Percentiles rank a stretch among this genome's conserved stretches.
Conservation (phyloP, 2,888 invertebrate genomes). For the Oxyteleia sp. region DNA sequence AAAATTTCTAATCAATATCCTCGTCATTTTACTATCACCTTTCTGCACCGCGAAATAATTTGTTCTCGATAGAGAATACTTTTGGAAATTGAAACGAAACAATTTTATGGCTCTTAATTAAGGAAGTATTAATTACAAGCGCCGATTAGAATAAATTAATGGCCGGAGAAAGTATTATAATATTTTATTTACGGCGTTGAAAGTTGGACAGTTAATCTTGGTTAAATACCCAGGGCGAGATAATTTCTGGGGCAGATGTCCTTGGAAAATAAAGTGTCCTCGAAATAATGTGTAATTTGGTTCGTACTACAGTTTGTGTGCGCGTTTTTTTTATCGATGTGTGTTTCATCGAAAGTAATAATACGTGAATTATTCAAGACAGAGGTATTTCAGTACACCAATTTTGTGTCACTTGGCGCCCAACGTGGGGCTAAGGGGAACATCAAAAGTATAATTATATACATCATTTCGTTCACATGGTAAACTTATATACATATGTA, state of each 20-base stretch:
- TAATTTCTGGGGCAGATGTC: slow-evolving; percentile 5
- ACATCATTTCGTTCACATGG: slow-evolving; percentile 43
- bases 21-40: too few relatives aligned
- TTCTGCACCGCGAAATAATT: too few relatives aligned
- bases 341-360: slow-evolving; percentile 18
- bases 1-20: too few relatives aligned
- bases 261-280: slow-evolving; percentile 1
- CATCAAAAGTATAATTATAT: slow-evolving; percentile 40
- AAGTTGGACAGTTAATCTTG: slow-evolving; percentile 29
- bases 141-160: slow-evolving; percentile 23
- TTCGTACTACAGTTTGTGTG: not conserved
- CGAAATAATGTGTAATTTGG: slow-evolving; percentile 1
- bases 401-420: slow-evolving; percentile 31
- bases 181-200: slow-evolving; percentile 29
- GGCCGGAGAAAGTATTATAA: slow-evolving; percentile 27
- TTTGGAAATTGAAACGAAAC: too few relatives aligned
- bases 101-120: too few relatives aligned
- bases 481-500: slow-evolving; percentile 23
- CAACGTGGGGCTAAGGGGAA: slow-evolving; percentile 13
- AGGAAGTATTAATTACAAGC: slow-evolving; percentile 17
- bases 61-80: too few relatives aligned
- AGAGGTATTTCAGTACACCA: slow-evolving; percentile 17
- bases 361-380: slow-evolving; percentile 24
- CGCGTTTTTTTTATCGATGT: slow-evolving; percentile 4
- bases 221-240: not conserved